Percentiles rank a stretch among this genome's conserved stretches.
These are phyloP conservation scores for Poecile atricapillus DNA, from an alignment of 2,113 vertebrate genomes.

Conservation along the genomic window DNA sequence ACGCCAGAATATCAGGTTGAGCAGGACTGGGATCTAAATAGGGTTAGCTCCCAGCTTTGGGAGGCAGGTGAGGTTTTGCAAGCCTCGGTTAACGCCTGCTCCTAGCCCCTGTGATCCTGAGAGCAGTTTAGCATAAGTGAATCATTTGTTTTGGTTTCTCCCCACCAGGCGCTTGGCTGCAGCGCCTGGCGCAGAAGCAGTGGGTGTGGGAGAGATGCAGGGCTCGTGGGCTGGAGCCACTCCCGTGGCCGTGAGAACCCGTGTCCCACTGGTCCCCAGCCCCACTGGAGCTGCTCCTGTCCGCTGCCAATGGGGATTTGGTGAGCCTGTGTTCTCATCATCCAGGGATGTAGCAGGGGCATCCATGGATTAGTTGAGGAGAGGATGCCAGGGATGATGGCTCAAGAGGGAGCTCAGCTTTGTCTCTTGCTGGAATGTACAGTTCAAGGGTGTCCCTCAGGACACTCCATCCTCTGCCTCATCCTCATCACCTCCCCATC, in stretches of 20 bases:
- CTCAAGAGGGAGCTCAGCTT: neutral
- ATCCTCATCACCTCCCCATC: neutral
- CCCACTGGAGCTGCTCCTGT: neutral
- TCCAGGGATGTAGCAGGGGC: neutral
- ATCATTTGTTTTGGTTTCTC: constrained; percentile 54
- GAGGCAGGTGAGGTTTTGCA: constrained; percentile 22
- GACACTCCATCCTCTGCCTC: neutral
- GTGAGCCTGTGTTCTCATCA: neutral
- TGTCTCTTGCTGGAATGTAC: neutral
- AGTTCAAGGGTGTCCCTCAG: neutral
- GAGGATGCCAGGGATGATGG: neutral
- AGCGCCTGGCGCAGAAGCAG: neutral
- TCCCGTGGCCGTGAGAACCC: neutral
- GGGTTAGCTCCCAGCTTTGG: neutral
- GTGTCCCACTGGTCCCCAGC: neutral
- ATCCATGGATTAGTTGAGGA: neutral
- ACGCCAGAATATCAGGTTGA: constrained; percentile 2
- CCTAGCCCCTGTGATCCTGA: neutral
- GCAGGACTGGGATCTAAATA: neutral
- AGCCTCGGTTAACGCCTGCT: neutral
- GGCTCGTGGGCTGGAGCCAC: neutral
- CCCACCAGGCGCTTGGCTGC: neutral
- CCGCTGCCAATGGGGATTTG: neutral
- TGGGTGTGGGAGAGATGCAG: neutral
- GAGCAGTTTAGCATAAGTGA: constrained; percentile 23